A percentile compares a stretch with the other conserved stretches of the same genome.
These are phyloP conservation scores for Callaeas wilsoni DNA, from an alignment of 2,113 vertebrate genomes.

Conservation along the genomic window DNA sequence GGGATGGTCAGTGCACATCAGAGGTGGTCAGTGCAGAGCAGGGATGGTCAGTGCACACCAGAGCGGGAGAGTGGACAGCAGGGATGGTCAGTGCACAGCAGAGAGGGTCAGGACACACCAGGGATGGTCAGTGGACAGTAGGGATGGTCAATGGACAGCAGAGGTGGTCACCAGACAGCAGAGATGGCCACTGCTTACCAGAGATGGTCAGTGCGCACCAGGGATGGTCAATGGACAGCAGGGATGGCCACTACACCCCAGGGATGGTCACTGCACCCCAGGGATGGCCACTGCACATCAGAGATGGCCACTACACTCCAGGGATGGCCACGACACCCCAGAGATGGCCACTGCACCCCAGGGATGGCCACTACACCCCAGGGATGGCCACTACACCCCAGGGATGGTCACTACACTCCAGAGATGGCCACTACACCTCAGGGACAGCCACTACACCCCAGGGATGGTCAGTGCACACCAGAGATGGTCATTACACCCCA, in stretches of 20 bases:
- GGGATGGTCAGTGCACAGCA: fast-evolving
- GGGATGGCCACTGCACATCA: fast-evolving
- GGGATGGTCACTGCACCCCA: fast-evolving
- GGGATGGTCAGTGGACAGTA: fast-evolving
- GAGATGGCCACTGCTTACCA: fast-evolving
- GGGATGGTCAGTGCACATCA: fast-evolving
- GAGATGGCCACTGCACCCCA: fast-evolving
- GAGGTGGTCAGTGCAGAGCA: no score
- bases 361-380: not conserved
- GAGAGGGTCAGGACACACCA: no score
- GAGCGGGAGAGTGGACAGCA: no score
- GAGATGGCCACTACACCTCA: fast-evolving
- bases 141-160: fast-evolving
- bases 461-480: fast-evolving
- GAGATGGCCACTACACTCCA: fast-evolving
- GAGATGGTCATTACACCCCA: fast-evolving
- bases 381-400: fast-evolving
- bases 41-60: fast-evolving
- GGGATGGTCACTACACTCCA: fast-evolving
- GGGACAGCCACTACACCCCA: no score
- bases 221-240: fast-evolving
- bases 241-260: not conserved
- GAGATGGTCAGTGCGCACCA: fast-evolving
- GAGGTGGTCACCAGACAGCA: fast-evolving
- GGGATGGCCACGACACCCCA: fast-evolving